Conservation (phyloP, 1,140 invertebrate genomes). For the Drosophila azteca region DNA sequence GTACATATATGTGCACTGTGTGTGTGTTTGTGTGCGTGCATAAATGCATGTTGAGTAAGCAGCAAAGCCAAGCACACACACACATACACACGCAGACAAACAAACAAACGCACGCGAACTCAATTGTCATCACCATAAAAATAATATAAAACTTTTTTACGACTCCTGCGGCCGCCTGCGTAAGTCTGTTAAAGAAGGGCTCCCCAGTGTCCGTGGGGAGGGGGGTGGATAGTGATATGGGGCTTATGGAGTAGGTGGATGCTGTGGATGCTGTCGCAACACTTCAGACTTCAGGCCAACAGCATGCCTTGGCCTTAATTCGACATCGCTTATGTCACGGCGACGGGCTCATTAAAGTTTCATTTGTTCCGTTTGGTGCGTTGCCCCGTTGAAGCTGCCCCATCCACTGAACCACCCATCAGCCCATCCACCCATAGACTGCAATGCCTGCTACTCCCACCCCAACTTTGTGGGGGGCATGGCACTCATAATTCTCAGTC, state of each 20-base stretch:
- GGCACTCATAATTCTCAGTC: conserved; percentile 50
- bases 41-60: conserved; percentile 70
- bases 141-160: conserved; percentile 82
- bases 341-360: conserved; percentile 52
- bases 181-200: conserved; percentile 54
- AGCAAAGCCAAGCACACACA: conserved; percentile 29
- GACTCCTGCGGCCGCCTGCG: conserved; percentile 55
- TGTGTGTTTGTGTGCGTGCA: conserved; percentile 41
- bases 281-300: conserved; percentile 17
- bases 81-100: conserved; percentile 9
- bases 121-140: conserved; percentile 81
- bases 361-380: conserved; percentile 21
- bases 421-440: conserved; percentile 4
- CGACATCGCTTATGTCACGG: conserved; percentile 50
- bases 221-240: conserved; percentile 41
- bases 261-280: conserved; percentile 31
- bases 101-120: conserved; percentile 53
- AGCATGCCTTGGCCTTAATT: conserved; percentile 39
- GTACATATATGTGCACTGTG: conserved; percentile 7
- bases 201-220: conserved; percentile 27
- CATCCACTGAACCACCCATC: too few species aligned
- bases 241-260: conserved; percentile 6
- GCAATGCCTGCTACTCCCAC: not conserved
- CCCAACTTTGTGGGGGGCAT: conserved; percentile 13
- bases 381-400: not conserved